Evolutionary conservation across 2,113 vertebrate species (phyloP), one percentile per base, ranked within the genome.

Genomic region (Tauraco erythrolophus): DNA sequence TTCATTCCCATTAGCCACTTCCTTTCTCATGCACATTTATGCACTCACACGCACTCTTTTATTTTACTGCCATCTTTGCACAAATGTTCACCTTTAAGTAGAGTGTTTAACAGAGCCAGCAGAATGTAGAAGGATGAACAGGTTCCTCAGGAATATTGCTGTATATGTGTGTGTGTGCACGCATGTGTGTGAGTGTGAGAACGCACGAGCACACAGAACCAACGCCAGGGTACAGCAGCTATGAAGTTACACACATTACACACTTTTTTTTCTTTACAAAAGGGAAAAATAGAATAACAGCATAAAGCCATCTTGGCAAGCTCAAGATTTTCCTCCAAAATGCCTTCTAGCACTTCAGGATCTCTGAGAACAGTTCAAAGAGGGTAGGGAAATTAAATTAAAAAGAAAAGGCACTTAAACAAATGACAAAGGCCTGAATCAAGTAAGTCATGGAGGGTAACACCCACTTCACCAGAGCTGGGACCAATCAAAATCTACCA

Each of bases 361-460:
- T 97, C 97, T 98, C 96, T 97, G 97, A 98, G 97, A 97, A 97
- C 85, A 97, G 87, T 96, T 97, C 97, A 56, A 92, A 96, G 93
- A 94, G 71, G 69, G 75, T 57, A 77, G 46, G 70, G 61, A 87
- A 95, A 89, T 82, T 79, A 86, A 89, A 94, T 45, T 19, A 90
- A 62, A 81, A 96, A 92, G 89, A 97, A 98, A 98, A 98, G 98
- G 98, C 98, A 98, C 98, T 98, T 98, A 98, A 98, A 97, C 96
- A 98, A 98, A 98, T 94, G 98, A 98, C 96, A 97, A 98, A 98
- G 97, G 98, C 98, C 98, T 98, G 98, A 97, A 98, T 85, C 97
- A 97, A 98, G 97, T 96, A 80, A 97, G 95, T 98, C 89, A 95
- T 94, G 96, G 97, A 97, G 94, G 96, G 84, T 92, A 97, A 97